A percentile compares a stretch with the other conserved stretches of the same genome.
These are phyloP conservation scores for Phalacrocorax brasilianus DNA, from an alignment of 2,113 vertebrate species.

Conservation along the genomic window DNA sequence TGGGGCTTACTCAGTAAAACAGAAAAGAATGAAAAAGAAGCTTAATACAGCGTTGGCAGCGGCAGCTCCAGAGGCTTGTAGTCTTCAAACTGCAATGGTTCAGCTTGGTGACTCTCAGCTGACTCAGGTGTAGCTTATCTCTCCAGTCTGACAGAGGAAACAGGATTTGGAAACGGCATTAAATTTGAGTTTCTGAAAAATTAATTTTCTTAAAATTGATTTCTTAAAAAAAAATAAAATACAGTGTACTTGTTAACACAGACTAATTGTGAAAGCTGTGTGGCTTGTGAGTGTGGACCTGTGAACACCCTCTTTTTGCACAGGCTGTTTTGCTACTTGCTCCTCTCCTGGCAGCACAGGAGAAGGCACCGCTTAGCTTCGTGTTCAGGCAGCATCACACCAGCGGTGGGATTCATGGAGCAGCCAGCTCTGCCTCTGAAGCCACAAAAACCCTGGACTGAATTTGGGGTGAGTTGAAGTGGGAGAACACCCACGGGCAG, in stretches of 20 bases:
- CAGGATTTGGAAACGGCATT: background rate
- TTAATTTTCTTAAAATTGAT: background rate
- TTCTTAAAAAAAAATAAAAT: background rate
- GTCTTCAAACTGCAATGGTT: background rate
- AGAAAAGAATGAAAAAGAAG: background rate
- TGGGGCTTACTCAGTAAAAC: background rate
- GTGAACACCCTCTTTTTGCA: background rate
- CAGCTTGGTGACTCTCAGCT: background rate
- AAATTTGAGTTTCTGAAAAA: background rate
- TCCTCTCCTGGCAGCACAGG: background rate
- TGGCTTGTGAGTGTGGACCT: background rate
- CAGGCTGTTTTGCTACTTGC: background rate
- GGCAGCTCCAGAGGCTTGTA: background rate
- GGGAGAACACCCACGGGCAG: background rate
- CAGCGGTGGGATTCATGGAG: background rate
- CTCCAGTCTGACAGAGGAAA: background rate
- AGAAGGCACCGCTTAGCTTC: accelerated
- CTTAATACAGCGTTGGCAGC: background rate
- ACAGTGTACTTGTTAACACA: background rate
- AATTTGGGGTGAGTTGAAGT: background rate
- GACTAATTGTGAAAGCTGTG: background rate
- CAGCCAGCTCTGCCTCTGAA: background rate
- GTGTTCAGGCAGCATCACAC: accelerated
- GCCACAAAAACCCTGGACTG: accelerated
- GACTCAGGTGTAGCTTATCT: background rate